Percentiles rank a stretch among this genome's conserved stretches.
These are phyloP conservation scores for Hirudinaria manillensis DNA, from an alignment of 2,888 invertebrate species.

Conservation along the genomic window DNA sequence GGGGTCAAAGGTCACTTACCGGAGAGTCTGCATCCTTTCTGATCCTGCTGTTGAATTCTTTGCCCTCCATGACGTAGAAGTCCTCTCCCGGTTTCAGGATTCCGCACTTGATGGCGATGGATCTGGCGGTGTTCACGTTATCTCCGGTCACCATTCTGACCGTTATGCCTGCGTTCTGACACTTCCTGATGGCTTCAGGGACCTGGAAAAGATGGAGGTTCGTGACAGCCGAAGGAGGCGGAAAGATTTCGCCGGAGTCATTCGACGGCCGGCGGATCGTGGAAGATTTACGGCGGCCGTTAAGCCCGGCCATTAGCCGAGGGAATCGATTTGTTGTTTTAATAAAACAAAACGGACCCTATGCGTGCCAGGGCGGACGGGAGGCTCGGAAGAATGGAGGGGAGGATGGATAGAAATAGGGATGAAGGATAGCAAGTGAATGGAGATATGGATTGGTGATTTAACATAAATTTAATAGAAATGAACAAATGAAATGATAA, in stretches of 20 bases:
- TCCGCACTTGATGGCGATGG: conserved; percentile 94
- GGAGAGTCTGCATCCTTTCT: conserved; percentile 61
- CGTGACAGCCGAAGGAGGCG: neutral
- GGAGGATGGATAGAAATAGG: neutral
- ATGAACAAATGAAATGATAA: neutral
- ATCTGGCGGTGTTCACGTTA: conserved; percentile 95
- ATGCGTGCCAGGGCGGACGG: neutral
- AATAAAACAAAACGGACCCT: too few relatives aligned
- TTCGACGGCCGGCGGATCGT: neutral
- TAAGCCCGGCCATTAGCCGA: too few relatives aligned
- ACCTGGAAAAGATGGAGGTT: neutral
- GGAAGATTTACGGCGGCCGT: neutral
- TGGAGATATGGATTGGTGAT: too few relatives aligned
- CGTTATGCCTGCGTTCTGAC: conserved; percentile 94
- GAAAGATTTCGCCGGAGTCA: neutral
- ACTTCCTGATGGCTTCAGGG: conserved; percentile 61
- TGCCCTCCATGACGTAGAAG: conserved; percentile 90
- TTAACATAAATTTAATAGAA: neutral
- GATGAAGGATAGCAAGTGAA: neutral
- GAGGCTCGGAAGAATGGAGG: neutral
- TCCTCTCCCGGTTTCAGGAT: conserved; percentile 85
- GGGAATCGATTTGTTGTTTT: too few relatives aligned
- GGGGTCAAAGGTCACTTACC: conserved; percentile 17
- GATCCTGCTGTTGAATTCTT: conserved; percentile 90
- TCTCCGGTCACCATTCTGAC: conserved; percentile 99